Base-by-base conservation (phyloP, 2,113 vertebrate species). In the Montifringilla adamsi region DNA sequence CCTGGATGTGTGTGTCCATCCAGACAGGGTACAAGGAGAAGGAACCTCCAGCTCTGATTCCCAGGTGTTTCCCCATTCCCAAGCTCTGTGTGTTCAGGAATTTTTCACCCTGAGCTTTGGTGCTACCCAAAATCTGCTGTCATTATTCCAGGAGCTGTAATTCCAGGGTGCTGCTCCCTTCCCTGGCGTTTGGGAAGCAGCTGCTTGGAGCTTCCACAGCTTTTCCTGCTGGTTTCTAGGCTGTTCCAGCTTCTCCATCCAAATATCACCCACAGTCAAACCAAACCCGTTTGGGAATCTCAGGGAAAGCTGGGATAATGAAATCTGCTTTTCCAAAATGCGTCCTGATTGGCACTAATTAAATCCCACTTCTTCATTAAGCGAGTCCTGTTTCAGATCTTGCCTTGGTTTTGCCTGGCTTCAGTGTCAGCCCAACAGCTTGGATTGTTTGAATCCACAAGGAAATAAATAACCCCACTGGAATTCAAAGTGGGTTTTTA, bases 181-280 rank as follows among this genome's bases (percentile, higher is more conserved):
- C 5, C 50, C 82, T 28, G 89, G 30, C 3, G 3, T 78, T 64
- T 60, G 72, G 91, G 79, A 16, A 62, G 7, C 68, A 60, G 47
- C 79, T 79, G 43, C 37, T 59, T 1, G 6, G 67, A 64, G 41
- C 11, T 69, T 35, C 4, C 11, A 5, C 73, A 53, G 84, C 13
- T 83, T 76, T 52, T 24, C 6, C 31, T 30, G 52, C 9, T 85
- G 56, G 6, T 73, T 85, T 86, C 63, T 19, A 10, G n/a, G 4
- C 47, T 22, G 17, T 39, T 64, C 39, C 87, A 59, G 15, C 56
- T 60, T 41, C 67, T 30, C 23, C 63, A 66, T 19, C 59, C 26
- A 30, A 76, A 43, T 4, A 31, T 31, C 49, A 63, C 11, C 46
- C 0, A 0, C 21, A 3, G 78, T 12, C 4, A 18, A 30, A 28